Percentiles rank a stretch among this genome's conserved stretches.
These are phyloP conservation scores for Camponotus floridanus DNA, from an alignment of 1,140 invertebrate species.

Conservation along the genomic window DNA sequence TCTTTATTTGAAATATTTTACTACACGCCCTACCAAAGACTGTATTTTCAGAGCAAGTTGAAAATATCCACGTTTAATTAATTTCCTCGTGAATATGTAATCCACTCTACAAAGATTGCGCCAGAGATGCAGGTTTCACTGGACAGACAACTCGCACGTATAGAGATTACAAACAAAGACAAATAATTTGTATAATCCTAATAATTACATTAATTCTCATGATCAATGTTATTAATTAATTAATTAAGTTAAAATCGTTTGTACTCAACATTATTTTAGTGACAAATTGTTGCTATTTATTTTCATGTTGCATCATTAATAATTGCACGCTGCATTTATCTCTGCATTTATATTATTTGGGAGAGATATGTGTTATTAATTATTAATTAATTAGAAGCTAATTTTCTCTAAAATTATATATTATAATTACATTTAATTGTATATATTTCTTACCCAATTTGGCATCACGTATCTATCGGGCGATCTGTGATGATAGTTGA, in stretches of 20 bases:
- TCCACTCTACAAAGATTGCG: not conserved
- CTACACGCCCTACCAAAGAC: not conserved
- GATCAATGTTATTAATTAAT: slow-evolving; percentile 32
- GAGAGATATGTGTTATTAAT: slow-evolving; percentile 2
- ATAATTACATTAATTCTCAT: slow-evolving; percentile 26
- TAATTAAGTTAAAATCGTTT: slow-evolving; percentile 29
- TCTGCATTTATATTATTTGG: not conserved
- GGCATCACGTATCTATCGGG: slow-evolving; percentile 99
- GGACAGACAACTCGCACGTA: not conserved
- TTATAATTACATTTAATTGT: not conserved
- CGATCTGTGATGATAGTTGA: slow-evolving; percentile 99
- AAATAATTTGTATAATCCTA: not conserved
- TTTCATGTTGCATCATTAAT: slow-evolving; percentile 24
- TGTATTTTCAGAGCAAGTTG: not conserved
- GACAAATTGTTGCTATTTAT: slow-evolving; percentile 32
- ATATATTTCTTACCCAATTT: slow-evolving; percentile 92
- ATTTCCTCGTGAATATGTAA: slow-evolving; percentile 2
- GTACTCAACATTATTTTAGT: slow-evolving; percentile 27
- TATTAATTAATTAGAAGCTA: not conserved
- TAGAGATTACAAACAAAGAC: not conserved
- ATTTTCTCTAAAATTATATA: not conserved
- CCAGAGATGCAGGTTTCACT: not conserved
- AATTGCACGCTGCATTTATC: slow-evolving; percentile 11
- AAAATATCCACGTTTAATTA: slow-evolving; percentile 18
- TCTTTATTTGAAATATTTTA: slow-evolving; percentile 46